Conservation (phyloP, 1,140 invertebrate species). For the Conus betulinus region DNA sequence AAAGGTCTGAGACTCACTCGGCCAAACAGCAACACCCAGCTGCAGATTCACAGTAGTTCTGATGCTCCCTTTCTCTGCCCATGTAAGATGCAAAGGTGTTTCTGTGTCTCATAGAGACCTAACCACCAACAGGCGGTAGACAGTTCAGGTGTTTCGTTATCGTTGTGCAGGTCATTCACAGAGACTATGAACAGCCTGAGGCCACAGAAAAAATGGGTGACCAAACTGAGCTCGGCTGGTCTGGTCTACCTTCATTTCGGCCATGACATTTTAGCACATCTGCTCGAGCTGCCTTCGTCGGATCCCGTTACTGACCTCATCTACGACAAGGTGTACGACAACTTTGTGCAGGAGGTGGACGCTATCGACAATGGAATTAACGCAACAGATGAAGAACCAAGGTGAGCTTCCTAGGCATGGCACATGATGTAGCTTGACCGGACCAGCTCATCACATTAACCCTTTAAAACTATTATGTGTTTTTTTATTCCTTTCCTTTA, state of each 20-base stretch:
- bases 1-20: too few species aligned
- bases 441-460: too few species aligned
- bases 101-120: too few species aligned
- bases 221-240: conserved; percentile 95
- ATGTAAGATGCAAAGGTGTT: too few species aligned
- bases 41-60: too few species aligned
- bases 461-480: too few species aligned
- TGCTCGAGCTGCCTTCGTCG: conserved; percentile 63
- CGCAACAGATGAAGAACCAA: conserved; percentile 83
- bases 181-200: conserved; percentile 81
- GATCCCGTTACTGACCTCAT: conserved; percentile 76
- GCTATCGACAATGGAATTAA: conserved; percentile 95
- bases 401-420: conserved; percentile 62
- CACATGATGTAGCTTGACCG: too few species aligned
- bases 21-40: too few species aligned
- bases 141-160: too few species aligned
- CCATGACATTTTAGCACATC: conserved; percentile 82
- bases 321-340: conserved; percentile 91
- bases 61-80: too few species aligned
- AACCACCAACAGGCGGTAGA: too few species aligned
- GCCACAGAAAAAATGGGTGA: conserved; percentile 78
- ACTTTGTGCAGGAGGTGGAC: conserved; percentile 95
- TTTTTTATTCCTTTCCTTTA: too few species aligned
- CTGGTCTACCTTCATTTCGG: conserved; percentile 96
- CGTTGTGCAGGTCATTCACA: conserved; percentile 81